These are phyloP conservation scores for Silurus glanis DNA, from an alignment of 2,113 vertebrate species.

Conservation along the genomic window DNA sequence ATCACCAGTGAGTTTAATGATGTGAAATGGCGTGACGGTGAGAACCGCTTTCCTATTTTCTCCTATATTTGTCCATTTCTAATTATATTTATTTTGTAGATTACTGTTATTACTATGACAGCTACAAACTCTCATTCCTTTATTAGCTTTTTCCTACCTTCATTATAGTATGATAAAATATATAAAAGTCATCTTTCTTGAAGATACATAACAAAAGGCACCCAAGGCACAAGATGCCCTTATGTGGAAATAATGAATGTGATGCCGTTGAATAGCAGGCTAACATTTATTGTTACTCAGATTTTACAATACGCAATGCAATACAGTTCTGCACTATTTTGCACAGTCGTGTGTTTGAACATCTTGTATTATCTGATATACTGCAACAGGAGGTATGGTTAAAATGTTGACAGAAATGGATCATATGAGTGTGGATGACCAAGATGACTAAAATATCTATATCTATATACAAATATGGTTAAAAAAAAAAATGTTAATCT, in stretches of 20 bases:
- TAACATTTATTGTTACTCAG: background rate
- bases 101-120: too few relatives aligned
- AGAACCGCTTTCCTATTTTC: too few relatives aligned
- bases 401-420: background rate
- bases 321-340: background rate
- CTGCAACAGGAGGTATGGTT: background rate
- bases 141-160: background rate
- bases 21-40: too few relatives aligned
- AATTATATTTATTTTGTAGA: too few relatives aligned
- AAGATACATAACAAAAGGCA: background rate
- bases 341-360: background rate
- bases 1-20: too few relatives aligned
- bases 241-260: background rate
- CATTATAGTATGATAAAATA: background rate
- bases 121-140: background rate
- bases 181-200: background rate
- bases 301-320: too few relatives aligned
- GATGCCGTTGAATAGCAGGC: background rate
- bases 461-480: background rate
- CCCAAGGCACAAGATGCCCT: background rate
- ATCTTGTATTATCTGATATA: background rate
- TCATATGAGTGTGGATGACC: background rate
- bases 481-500: background rate
- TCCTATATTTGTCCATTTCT: too few relatives aligned
- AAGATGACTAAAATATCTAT: background rate